Evolutionary conservation across 2,888 invertebrate species (phyloP).

Genomic region (Hedychridium roseum): DNA sequence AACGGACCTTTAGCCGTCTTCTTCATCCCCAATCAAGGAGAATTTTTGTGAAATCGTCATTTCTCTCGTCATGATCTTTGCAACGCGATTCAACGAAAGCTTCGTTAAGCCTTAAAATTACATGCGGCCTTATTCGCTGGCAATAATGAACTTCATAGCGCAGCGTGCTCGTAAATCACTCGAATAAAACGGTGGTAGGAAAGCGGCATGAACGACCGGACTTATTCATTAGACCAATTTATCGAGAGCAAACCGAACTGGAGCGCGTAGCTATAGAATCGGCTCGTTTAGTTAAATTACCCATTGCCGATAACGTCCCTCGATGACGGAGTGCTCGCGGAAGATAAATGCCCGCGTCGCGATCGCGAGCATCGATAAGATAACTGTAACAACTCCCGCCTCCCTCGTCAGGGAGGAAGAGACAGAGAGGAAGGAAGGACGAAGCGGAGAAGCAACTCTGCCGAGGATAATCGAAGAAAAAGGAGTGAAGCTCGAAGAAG

Average conservation of each 20-base stretch:
- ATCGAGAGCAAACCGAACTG: slow-evolving; percentile 32
- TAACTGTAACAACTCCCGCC: slow-evolving; percentile 16
- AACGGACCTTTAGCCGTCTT: no score
- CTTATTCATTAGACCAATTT: slow-evolving; percentile 35
- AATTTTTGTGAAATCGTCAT: no score
- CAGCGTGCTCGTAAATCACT: no score
- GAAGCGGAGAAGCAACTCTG: slow-evolving; percentile 5
- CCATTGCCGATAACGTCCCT: slow-evolving; percentile 33
- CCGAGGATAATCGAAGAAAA: not conserved
- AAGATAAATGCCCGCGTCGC: slow-evolving; percentile 35
- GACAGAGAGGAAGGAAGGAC: not conserved
- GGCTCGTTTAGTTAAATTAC: slow-evolving; percentile 40
- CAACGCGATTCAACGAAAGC: no score
- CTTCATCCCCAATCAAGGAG: no score
- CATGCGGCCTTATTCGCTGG: no score
- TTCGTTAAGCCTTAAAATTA: no score
- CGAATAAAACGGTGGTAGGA: no score
- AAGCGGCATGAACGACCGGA: slow-evolving; percentile 31
- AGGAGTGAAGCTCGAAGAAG: not conserved
- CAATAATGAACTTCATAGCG: no score
- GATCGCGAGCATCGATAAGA: slow-evolving; percentile 34
- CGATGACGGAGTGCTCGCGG: slow-evolving; percentile 33
- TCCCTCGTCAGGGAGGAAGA: not conserved
- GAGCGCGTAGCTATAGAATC: slow-evolving; percentile 15
- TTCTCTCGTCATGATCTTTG: no score